These are phyloP conservation scores for Hapalemur alaotrensis DNA, from an alignment of 2,797 vertebrate genomes.

Conservation along the genomic window DNA sequence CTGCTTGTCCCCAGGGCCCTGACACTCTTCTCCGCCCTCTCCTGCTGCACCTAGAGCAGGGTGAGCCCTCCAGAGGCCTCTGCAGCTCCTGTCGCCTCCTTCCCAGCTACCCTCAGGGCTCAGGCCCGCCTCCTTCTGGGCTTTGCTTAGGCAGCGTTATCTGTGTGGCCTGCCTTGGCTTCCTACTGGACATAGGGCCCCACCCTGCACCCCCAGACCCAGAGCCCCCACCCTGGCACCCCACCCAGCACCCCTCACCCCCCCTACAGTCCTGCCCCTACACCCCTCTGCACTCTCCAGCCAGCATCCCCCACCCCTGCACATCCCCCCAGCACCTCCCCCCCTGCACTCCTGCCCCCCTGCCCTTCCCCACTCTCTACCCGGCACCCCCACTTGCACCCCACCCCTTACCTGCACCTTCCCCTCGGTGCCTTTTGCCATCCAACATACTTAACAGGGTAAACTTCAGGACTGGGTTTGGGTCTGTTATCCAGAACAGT, in stretches of 20 bases:
- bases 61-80: accelerated
- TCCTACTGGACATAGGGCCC: neutral
- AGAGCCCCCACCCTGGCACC: neutral
- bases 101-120: accelerated
- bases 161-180: neutral
- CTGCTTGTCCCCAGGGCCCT: accelerated
- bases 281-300: too few species aligned
- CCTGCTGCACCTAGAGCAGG: neutral
- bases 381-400: neutral
- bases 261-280: too few species aligned
- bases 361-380: neutral
- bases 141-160: accelerated
- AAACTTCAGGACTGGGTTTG: neutral
- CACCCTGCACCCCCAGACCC: too few species aligned
- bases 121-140: too few species aligned
- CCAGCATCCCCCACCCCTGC: too few species aligned
- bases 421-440: accelerated
- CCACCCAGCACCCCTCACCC: neutral
- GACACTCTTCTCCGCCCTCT: accelerated
- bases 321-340: neutral
- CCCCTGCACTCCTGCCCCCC: neutral
- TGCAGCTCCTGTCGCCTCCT: accelerated
- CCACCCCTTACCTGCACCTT: accelerated
- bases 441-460: accelerated
- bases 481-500: too few species aligned